phyloP scores from a whole-genome alignment of 2,113 vertebrate species.

The Colaptes auratus region DNA sequence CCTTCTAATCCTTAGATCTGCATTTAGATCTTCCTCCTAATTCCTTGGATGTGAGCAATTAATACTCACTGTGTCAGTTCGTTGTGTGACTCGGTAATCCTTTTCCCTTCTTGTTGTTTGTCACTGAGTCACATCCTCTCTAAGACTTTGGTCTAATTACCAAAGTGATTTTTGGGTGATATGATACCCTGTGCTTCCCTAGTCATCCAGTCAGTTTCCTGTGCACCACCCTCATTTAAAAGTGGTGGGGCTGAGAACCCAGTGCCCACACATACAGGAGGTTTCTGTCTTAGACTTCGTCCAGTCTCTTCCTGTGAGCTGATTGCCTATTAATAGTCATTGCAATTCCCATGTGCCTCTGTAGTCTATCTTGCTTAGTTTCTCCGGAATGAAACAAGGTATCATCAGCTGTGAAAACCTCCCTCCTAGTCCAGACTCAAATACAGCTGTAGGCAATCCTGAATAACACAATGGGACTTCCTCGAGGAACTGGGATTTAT shows the following conservation, averaged over 20 bases:
- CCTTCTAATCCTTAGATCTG: neutral
- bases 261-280: neutral
- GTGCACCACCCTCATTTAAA: neutral
- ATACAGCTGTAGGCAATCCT: neutral
- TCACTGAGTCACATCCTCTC: constrained; percentile 40
- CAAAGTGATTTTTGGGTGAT: neutral
- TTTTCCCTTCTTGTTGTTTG: neutral
- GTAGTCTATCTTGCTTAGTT: neutral
- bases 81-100: neutral
- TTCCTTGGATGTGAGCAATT: neutral
- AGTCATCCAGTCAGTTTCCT: neutral
- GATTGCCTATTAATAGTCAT: fast-evolving
- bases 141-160: neutral
- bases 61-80: neutral
- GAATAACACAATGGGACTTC: fast-evolving
- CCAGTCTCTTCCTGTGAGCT: neutral
- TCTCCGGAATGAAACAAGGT: neutral
- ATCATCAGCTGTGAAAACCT: neutral
- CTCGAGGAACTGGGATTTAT: neutral
- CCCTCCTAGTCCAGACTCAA: neutral
- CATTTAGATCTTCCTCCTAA: neutral
- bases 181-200: neutral
- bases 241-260: neutral
- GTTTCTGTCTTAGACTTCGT: neutral
- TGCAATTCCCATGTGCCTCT: neutral